phyloP scores from a whole-genome alignment of 2,888 invertebrate genomes.

The Gandaritis pyraliata region DNA sequence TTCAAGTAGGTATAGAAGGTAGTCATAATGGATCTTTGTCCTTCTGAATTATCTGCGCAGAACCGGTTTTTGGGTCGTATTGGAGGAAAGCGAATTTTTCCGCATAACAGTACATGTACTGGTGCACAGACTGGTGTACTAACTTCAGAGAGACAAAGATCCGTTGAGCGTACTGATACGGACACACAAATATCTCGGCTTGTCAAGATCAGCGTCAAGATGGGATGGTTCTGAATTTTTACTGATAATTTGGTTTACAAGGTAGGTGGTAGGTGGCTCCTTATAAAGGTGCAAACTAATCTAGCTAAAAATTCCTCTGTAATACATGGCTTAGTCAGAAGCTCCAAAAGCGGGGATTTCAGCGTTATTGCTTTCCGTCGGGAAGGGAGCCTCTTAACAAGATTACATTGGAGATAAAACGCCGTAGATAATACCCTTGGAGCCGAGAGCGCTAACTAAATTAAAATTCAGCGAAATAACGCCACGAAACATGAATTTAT shows the following conservation, averaged over 20 bases:
- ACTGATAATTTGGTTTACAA: neutral
- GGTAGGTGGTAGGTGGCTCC: neutral
- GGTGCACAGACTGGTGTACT: too few relatives aligned
- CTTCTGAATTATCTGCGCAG: too few relatives aligned
- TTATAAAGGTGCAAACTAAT: constrained; percentile 50
- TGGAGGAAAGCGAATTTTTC: too few relatives aligned
- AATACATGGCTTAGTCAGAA: constrained; percentile 75
- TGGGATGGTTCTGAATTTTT: too few relatives aligned
- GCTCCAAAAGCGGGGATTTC: constrained; percentile 79
- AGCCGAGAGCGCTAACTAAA: constrained; percentile 78
- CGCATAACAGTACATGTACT: too few relatives aligned
- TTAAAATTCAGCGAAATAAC: constrained; percentile 66
- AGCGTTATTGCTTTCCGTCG: constrained; percentile 72
- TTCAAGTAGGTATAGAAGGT: too few relatives aligned
- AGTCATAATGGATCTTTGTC: too few relatives aligned
- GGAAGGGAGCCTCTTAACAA: constrained; percentile 77
- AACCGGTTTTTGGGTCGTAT: too few relatives aligned
- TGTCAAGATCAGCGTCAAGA: too few relatives aligned
- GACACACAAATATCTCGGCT: too few relatives aligned
- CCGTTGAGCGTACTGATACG: too few relatives aligned
- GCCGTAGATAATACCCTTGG: constrained; percentile 77
- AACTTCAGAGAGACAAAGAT: too few relatives aligned
- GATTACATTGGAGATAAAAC: constrained; percentile 83
- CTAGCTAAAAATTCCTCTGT: constrained; percentile 66
- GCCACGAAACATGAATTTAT: neutral